Evolutionary conservation across 2,888 invertebrate species (phyloP).

Genomic region (Artemia sinica): DNA sequence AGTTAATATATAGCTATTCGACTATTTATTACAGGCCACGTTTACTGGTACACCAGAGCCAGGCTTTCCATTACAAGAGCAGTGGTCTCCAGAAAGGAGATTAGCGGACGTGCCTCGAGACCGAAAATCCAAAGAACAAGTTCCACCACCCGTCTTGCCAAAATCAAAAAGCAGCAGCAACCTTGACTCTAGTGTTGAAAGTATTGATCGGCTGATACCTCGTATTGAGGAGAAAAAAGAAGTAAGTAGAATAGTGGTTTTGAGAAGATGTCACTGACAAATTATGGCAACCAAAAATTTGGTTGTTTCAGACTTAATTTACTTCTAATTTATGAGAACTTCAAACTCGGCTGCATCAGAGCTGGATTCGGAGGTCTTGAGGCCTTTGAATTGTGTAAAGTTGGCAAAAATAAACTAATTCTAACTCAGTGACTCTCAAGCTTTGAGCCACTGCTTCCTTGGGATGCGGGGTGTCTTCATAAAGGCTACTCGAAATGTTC

Average conservation of each 20-base stretch:
- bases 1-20: too few relatives aligned
- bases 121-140: conserved; percentile 17
- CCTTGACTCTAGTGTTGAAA: conserved; percentile 9
- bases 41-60: neutral
- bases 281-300: neutral
- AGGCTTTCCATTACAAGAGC: neutral
- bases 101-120: neutral
- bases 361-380: too few relatives aligned
- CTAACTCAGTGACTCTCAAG: too few relatives aligned
- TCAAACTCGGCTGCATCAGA: too few relatives aligned
- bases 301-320: neutral
- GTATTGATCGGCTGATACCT: neutral
- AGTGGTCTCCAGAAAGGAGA: neutral
- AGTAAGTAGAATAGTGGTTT: neutral
- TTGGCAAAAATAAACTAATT: too few relatives aligned
- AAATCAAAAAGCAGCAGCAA: conserved; percentile 17
- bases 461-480: too few relatives aligned
- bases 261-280: neutral
- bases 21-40: neutral
- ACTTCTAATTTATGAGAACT: too few relatives aligned
- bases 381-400: too few relatives aligned
- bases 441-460: too few relatives aligned
- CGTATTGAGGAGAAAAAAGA: neutral
- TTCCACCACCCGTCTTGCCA: conserved; percentile 23
- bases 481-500: too few relatives aligned